Conservation (phyloP, 2,113 vertebrate species). For the Ascaphus truei region DNA sequence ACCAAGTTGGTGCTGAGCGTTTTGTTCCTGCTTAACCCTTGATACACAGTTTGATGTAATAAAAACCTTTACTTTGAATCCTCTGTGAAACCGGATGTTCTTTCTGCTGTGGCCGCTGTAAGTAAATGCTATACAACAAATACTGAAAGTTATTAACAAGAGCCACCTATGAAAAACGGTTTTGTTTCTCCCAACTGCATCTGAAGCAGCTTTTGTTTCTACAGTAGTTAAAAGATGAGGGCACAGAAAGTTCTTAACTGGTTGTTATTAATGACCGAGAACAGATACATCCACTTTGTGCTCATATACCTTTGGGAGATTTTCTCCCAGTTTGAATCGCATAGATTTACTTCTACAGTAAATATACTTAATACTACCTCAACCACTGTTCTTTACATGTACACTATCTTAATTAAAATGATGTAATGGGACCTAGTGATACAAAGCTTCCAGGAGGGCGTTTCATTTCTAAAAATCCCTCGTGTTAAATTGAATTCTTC, state of each 20-base stretch:
- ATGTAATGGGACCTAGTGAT: neutral
- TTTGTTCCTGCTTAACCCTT: no score
- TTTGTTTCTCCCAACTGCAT: neutral
- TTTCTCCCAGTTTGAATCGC: neutral
- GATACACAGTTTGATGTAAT: no score
- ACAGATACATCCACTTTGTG: neutral
- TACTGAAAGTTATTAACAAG: no score
- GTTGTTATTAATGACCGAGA: neutral
- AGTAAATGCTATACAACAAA: no score
- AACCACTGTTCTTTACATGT: neutral
- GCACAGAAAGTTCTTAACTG: neutral
- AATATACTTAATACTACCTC: neutral
- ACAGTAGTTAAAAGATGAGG: no score
- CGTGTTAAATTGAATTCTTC: neutral
- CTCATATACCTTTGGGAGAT: neutral
- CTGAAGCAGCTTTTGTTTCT: neutral
- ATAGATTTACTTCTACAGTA: neutral
- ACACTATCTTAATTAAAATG: neutral
- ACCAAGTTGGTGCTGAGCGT: no score
- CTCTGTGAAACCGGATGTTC: no score
- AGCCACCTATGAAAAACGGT: no score
- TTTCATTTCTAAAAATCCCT: no score
- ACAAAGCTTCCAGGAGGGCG: neutral
- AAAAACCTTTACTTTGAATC: no score
- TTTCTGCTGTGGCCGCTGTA: no score